These are phyloP conservation scores for Caenorhabditis briggsae DNA, from an alignment of 1,140 invertebrate species.

Conservation along the genomic window DNA sequence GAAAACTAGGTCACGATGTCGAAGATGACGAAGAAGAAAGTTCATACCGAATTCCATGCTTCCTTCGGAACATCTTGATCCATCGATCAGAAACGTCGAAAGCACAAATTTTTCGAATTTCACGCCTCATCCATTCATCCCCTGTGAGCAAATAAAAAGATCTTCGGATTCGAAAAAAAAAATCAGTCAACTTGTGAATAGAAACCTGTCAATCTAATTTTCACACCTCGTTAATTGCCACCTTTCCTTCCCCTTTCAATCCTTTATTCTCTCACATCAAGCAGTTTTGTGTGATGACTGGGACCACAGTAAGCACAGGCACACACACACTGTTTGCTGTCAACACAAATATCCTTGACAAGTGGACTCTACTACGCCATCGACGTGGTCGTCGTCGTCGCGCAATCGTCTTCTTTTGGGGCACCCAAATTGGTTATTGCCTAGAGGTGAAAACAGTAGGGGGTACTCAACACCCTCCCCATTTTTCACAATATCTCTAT, in stretches of 20 bases:
- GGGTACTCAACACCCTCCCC: background rate
- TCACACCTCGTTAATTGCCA: slow-evolving; percentile 38
- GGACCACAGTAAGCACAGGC: background rate
- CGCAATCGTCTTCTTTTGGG: background rate
- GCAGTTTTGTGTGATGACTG: background rate
- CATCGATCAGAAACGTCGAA: slow-evolving; percentile 47
- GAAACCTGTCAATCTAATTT: background rate
- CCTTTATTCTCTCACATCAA: background rate
- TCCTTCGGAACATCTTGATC: slow-evolving; percentile 32
- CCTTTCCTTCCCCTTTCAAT: background rate
- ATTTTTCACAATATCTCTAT: background rate
- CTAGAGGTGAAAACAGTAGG: slow-evolving; percentile 4
- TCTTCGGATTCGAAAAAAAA: background rate
- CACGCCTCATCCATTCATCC: slow-evolving; percentile 49
- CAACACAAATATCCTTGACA: slow-evolving; percentile 46
- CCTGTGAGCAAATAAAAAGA: background rate
- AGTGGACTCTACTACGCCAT: background rate
- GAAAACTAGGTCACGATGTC: background rate
- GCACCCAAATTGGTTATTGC: slow-evolving; percentile 18
- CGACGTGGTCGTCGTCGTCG: background rate
- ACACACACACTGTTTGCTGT: background rate
- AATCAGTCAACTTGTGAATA: background rate
- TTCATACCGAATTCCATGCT: slow-evolving; percentile 25
- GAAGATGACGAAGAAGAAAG: background rate
- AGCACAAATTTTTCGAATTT: slow-evolving; percentile 17